Conservation (phyloP, 2,888 invertebrate genomes). For the Epicampocera succincta region DNA sequence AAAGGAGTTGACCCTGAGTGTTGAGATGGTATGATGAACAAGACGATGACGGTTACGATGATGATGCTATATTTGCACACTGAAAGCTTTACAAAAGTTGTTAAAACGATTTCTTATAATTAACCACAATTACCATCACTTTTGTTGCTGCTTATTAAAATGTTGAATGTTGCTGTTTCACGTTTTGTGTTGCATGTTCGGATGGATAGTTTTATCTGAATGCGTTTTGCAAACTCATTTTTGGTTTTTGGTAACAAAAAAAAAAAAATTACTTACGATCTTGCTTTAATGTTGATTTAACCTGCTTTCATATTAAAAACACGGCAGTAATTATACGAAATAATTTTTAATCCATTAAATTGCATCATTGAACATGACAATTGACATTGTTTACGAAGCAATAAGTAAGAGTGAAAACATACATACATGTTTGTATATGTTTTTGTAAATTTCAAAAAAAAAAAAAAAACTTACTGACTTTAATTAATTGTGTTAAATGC, state of each 20-base stretch:
- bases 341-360: too few relatives aligned
- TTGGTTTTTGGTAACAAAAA: background rate
- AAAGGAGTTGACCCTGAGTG: slow-evolving; percentile 67
- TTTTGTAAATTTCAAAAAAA: too few relatives aligned
- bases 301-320: too few relatives aligned
- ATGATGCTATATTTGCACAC: slow-evolving; percentile 5
- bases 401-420: too few relatives aligned
- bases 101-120: slow-evolving; percentile 45
- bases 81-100: slow-evolving; percentile 21
- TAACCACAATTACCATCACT: slow-evolving; percentile 47
- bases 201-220: slow-evolving; percentile 30
- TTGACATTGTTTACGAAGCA: too few relatives aligned
- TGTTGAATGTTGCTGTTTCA: slow-evolving; percentile 13
- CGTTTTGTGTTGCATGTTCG: slow-evolving; percentile 34
- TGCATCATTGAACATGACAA: too few relatives aligned
- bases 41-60: background rate
- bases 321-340: too few relatives aligned
- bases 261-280: too few relatives aligned
- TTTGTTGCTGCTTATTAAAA: slow-evolving; percentile 16
- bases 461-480: too few relatives aligned
- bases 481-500: too few relatives aligned
- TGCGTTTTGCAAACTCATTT: slow-evolving; percentile 3
- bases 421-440: too few relatives aligned
- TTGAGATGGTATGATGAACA: slow-evolving; percentile 6
- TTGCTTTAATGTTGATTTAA: too few relatives aligned